Base-by-base conservation (phyloP, 2,113 vertebrate species). In the Micromys minutus region DNA sequence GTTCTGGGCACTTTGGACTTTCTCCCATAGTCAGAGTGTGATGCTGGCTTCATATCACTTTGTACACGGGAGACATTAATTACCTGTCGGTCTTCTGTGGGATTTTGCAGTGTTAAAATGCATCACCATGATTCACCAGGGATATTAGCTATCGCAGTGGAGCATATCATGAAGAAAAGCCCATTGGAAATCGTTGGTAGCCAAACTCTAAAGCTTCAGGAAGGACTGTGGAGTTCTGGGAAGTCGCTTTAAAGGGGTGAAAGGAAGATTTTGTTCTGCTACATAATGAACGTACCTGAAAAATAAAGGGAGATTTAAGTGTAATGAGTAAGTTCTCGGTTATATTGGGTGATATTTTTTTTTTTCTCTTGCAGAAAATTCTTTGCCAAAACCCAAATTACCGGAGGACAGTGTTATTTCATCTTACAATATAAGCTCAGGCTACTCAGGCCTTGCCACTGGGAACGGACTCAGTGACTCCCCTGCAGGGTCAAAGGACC, bases 341-440 rank as follows among this genome's bases (percentile, higher is more conserved):
- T 91, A 92, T 97, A 81, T 84, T 96, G 89, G 98, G 94, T 97
- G 91, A 93, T n/a, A n/a, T n/a, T 72, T 83, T 97, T 97, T 96
- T 97, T 36, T 97, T 96, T 98, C 77, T 98, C 97, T 98, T 98
- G 91, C 98, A 99, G 99, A 99, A 99, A 99, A 99, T 98, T 99
- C 99, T 98, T 99, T 99, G 99, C 99, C 99, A 99, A 99, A 99
- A 99, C 98, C 99, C 93, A 99, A 99, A 98, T 97, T 99, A 97
- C 97, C 98, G 1, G 99, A 99, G 98, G 99, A 99, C 98, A 98
- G 98, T 98, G 98, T 99, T 98, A 99, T 98, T 96, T 99, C 99
- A 98, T 99, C 99, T 0, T 99, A 99, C 95, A 99, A 99, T 98
- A 99, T 99, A 99, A 99, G 99, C 98, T 98, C 99, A 98, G 98